Evolutionary conservation across 2,797 vertebrate species (phyloP), one percentile per base, ranked within the genome.

Genomic region (Sphenodon punctatus): DNA sequence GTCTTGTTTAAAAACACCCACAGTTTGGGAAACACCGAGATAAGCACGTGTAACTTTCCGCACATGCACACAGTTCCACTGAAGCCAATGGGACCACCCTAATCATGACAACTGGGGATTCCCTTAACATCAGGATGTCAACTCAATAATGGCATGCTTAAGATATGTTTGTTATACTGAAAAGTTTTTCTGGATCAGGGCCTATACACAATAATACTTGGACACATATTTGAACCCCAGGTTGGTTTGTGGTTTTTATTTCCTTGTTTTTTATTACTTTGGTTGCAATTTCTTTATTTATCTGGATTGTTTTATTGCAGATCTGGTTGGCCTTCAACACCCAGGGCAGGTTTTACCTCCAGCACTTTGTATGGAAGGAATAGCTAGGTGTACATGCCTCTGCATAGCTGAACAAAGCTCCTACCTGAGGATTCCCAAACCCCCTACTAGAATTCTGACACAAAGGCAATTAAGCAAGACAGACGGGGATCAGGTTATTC

Each of bases 301-400:
- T n/a, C 45, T 53, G 45, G 9, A 4, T 20, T 30, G 9, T 55
- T 23, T 30, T 11, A 1, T 13, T n/a, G n/a, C n/a, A 30, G 43
- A 23, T 59, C 61, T 42, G 4, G 32, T 69, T 70, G 4, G 16
- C 67, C 68, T 4, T 46, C 45, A 25, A 25, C 34, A 42, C 2
- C 7, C 3, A 12, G 1, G 0, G 0, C 5, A 38, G 14, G 17
- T 4, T 32, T 15, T 3, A 4, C 3, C 45, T 19, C 15, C 1
- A 11, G 15, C 15, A 27, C 46, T 34, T 4, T 4, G n/a, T 32
- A 14, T 58, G 19, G 20, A 25, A n/a, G 4, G n/a, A n/a, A n/a
- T n/a, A n/a, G n/a, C n/a, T n/a, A n/a, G n/a, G n/a, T n/a, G n/a
- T n/a, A n/a, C n/a, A n/a, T n/a, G n/a, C n/a, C n/a, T n/a, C n/a